These are phyloP conservation scores for Lepus oiostolus DNA, from an alignment of 2,797 vertebrate species.

Conservation along the genomic window DNA sequence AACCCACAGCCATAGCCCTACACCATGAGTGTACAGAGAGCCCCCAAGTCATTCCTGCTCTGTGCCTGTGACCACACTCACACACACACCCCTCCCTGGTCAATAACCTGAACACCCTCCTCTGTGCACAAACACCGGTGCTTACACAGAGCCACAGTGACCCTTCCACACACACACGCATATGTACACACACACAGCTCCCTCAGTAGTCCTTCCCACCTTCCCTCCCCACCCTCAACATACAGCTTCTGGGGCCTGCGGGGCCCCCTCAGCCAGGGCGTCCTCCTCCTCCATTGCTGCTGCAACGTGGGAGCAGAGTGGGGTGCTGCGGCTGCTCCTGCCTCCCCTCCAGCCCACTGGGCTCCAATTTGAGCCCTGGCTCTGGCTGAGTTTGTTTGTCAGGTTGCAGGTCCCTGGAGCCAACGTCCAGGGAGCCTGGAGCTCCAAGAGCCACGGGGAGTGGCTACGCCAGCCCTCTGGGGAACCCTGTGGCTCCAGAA, in stretches of 20 bases:
- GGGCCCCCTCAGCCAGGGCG: neutral
- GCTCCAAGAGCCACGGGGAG: constrained; percentile 23
- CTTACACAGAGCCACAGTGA: neutral
- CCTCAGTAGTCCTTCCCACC: neutral
- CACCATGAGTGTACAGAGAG: neutral
- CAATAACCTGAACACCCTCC: neutral
- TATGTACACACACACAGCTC: neutral
- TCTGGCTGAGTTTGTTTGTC: constrained; percentile 73
- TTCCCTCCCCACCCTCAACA: constrained; percentile 17
- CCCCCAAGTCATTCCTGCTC: no score
- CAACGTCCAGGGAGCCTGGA: constrained; percentile 25
- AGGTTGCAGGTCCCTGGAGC: constrained; percentile 72
- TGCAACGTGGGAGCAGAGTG: accelerated
- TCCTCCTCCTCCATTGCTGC: constrained; percentile 70
- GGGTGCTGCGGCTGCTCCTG: neutral
- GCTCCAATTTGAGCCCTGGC: constrained; percentile 20
- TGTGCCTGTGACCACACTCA: neutral
- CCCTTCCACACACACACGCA: no score
- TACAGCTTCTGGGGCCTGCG: constrained; percentile 69
- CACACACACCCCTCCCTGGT: no score
- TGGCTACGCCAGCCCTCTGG: constrained; percentile 34
- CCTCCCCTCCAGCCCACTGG: neutral
- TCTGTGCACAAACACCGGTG: neutral
- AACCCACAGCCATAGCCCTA: neutral
- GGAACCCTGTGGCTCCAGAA: neutral